These are phyloP conservation scores for Aphrophora alni DNA, from an alignment of 2,888 invertebrate species.

Conservation along the genomic window DNA sequence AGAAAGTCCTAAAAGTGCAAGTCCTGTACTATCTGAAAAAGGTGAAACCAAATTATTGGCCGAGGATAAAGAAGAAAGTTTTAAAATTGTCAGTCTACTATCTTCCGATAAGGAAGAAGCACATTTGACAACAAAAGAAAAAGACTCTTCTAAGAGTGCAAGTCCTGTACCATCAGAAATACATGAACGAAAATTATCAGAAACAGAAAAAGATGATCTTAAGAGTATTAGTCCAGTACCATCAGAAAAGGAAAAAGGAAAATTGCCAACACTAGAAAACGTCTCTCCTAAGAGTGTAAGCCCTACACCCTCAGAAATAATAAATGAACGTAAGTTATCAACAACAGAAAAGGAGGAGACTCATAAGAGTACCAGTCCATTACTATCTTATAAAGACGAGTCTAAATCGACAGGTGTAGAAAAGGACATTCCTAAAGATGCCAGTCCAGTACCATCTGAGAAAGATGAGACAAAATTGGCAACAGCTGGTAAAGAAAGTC, in stretches of 20 bases:
- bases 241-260: neutral
- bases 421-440: neutral
- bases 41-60: neutral
- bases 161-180: constrained; percentile 19
- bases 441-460: neutral
- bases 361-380: neutral
- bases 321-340: neutral
- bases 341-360: constrained; percentile 10
- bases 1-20: neutral
- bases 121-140: neutral
- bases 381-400: neutral
- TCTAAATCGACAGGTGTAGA: neutral
- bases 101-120: neutral
- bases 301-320: neutral
- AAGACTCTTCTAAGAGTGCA: neutral
- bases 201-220: constrained; percentile 54
- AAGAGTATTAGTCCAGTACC: constrained; percentile 52
- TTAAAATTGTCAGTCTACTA: constrained; percentile 53
- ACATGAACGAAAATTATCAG: neutral
- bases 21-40: constrained; percentile 23
- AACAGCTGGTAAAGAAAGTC: neutral
- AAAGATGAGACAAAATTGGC: neutral
- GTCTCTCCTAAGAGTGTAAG: neutral
- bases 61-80: constrained; percentile 52
- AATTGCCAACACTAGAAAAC: neutral